phyloP scores from a whole-genome alignment of 2,797 vertebrate species.

The Sebastes reedi region DNA sequence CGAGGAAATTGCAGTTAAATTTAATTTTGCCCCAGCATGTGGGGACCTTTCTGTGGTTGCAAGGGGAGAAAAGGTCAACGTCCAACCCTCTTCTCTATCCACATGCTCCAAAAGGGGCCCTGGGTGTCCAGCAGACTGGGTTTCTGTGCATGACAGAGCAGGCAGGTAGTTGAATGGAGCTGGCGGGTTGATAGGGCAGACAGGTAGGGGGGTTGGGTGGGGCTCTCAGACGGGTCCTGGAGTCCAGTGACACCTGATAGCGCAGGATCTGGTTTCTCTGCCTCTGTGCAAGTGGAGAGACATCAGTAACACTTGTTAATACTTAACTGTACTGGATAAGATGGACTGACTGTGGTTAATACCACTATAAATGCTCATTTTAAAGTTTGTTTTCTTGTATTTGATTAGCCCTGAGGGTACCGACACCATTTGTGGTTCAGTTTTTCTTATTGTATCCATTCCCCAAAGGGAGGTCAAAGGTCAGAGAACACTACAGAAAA shows the following conservation, averaged over 20 bases:
- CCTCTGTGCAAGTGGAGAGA: slow-evolving; percentile 1
- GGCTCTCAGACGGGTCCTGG: background rate
- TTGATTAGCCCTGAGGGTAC: background rate
- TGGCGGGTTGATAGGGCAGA: background rate
- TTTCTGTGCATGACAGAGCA: background rate
- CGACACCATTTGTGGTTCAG: background rate
- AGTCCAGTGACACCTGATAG: slow-evolving; percentile 49
- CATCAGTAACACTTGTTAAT: slow-evolving; percentile 5
- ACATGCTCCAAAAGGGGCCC: background rate
- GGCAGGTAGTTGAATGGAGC: slow-evolving; percentile 38
- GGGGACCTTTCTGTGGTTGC: background rate
- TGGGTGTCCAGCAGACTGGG: background rate
- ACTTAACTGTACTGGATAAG: background rate
- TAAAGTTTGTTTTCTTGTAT: background rate
- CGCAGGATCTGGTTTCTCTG: slow-evolving; percentile 57
- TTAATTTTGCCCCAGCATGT: background rate
- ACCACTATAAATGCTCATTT: background rate
- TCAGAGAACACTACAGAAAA: background rate
- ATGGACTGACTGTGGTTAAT: background rate
- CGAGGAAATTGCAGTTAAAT: background rate
- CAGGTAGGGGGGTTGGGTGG: slow-evolving; percentile 2
- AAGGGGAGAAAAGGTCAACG: slow-evolving; percentile 12
- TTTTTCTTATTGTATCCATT: background rate
- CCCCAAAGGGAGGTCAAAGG: background rate
- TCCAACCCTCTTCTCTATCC: background rate